Base-by-base conservation (phyloP, 2,113 vertebrate genomes). In the Caloenas nicobarica region DNA sequence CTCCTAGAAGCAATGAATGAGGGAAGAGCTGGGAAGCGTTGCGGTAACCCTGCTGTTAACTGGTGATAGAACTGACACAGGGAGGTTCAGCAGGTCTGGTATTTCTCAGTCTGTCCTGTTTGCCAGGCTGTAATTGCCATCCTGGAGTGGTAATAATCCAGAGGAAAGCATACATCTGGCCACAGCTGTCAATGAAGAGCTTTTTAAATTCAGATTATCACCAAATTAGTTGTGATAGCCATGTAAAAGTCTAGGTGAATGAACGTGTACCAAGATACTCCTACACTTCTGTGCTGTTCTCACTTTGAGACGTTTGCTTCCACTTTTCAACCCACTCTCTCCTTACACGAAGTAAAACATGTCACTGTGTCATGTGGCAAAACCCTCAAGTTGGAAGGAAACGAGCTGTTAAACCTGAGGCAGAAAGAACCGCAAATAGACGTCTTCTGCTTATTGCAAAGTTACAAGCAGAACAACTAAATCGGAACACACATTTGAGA, bases 191-290 rank as follows among this genome's bases (percentile, higher is more conserved):
- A 50, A 40, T 13, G 7, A 91, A 61, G 28, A 88, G 74, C 71
- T 85, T 72, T 70, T 77, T 13, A 58, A 74, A 81, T 36, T 82
- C 70, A 65, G 13, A 71, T 83, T 93, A 76, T 29, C 62, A 58
- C 58, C 68, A 54, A 86, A 86, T 69, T 29, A 33, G 11, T 42
- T 36, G 5, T 7, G 36, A 56, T 11, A 48, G 57, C 16, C 24
- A 42, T 31, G 3, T 16, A 71, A 53, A 9, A 29, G 28, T 19
- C 48, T 19, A 34, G 6, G 29, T 28, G 22, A 38, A 51, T 21
- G 9, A 90, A 42, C 0, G 0, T 0, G 5, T 26, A 74, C 23
- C 33, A 31, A 65, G 62, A 72, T 13, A 33, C 13, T 71, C 38
- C 48, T 25, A 36, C 8, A 7, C 2, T 48, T 46, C 11, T 38